phyloP scores from a whole-genome alignment of 2,113 vertebrate species.

The Dendropsophus ebraccatus region DNA sequence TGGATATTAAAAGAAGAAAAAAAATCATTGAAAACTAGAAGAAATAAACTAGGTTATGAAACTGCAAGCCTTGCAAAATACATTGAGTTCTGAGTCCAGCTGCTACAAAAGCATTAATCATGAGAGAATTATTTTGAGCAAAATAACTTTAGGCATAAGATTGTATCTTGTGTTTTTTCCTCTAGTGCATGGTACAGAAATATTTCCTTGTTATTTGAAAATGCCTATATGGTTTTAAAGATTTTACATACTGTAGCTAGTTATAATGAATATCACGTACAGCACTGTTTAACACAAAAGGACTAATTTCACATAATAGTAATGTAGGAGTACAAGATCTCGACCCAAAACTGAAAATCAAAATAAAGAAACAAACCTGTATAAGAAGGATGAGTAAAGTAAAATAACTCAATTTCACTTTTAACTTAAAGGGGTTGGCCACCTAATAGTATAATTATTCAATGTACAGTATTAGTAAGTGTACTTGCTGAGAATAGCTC shows the following conservation, averaged over 20 bases:
- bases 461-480: too few relatives aligned
- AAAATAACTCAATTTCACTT: background rate
- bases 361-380: background rate
- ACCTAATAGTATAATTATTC: too few relatives aligned
- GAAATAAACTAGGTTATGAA: slow-evolving; percentile 56
- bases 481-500: too few relatives aligned
- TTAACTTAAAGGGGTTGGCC: too few relatives aligned
- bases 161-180: slow-evolving; percentile 46
- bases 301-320: background rate
- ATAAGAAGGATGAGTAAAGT: background rate
- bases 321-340: background rate
- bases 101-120: slow-evolving; percentile 58
- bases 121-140: slow-evolving; percentile 57
- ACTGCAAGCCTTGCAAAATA: slow-evolving; percentile 48
- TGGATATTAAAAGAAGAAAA: slow-evolving; percentile 46
- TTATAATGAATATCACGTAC: slow-evolving; percentile 26
- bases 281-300: slow-evolving; percentile 15
- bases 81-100: slow-evolving; percentile 45
- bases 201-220: slow-evolving; percentile 38
- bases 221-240: slow-evolving; percentile 31
- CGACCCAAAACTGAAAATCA: background rate
- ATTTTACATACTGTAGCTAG: slow-evolving; percentile 25
- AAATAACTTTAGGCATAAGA: slow-evolving; percentile 46
- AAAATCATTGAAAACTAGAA: slow-evolving; percentile 38
- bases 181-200: slow-evolving; percentile 43